Evolutionary conservation across 2,797 vertebrate genomes (phyloP), one percentile per base, ranked within the genome.

Genomic region (Toxotes lorentzi): DNA sequence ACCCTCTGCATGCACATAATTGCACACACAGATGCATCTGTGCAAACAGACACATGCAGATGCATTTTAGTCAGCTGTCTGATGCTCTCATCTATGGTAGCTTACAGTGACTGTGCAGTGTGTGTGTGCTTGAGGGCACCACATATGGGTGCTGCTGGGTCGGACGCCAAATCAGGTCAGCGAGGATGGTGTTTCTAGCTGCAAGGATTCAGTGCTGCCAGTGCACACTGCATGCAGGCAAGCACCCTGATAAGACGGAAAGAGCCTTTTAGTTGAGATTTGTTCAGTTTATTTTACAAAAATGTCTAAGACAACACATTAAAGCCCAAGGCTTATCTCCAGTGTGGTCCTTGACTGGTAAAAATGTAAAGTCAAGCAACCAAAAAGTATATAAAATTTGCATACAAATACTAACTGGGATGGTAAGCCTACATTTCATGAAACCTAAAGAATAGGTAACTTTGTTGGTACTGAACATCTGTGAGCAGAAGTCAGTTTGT

Each of bases 21-120:
- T 73, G 73, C 59, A 66, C 59, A 83, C 71, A n/a, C 38, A 66
- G 51, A 73, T 58, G 61, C 48, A 51, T 76, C 32, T 62, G 32
- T 62, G 53, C 51, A 73, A 56, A 62, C 62, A 72, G 35, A 61
- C 27, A 69, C 32, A 58, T 64, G 64, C 43, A 84, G 40, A 82
- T 62, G 75, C 41, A 35, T 53, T 86, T 70, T 38, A 34, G 53
- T 60, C 50, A 1, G 62, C 14, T 57, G 27, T 43, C 60, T 65
- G 50, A 61, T 57, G 58, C 65, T 70, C 35, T 76, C 59, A 59
- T 76, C 53, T 53, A 34, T 1, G 4, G n/a, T 17, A 66, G 30
- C 35, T 71, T 53, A 74, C 41, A 30, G 60, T 30, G 27, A 60
- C 60, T 16, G 48, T 27, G 43, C 50, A 23, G 57, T 9, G 5